Evolutionary conservation across 2,113 vertebrate genomes (phyloP), one percentile per base, ranked within the genome.

Genomic region (Sorex fumeus): DNA sequence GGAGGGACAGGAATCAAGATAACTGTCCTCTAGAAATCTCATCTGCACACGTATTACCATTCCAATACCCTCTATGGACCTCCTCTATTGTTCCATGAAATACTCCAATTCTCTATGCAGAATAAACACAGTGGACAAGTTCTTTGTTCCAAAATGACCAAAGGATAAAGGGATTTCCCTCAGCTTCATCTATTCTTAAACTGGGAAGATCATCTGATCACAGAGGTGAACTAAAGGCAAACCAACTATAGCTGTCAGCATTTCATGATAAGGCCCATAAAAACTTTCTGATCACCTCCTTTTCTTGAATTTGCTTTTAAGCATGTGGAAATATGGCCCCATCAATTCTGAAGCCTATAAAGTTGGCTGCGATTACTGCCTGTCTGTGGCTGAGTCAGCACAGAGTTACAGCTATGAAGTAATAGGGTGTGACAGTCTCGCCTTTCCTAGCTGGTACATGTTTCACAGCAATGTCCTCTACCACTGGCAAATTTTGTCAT

Each of bases 321-420:
- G 98, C 98, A 86, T 98, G 98, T 71, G 93, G 98, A 86, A 99
- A 97, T 98, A 98, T 72, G 97, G 98, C 92, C 97, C 96, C 97
- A 98, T 98, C 96, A 98, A 96, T 96, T 97, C 96, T 94, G 93
- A 97, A 43, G 96, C 88, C 93, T 98, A 98, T 96, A 98, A 98
- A 97, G 94, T 98, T 96, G 97, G 97, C 12, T 98, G 98, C 2
- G 95, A 98, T 62, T 97, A 97, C 19, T 98, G 98, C 94, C 98
- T 97, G 94, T 98, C 97, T 0, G 94, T 98, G 95, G 98, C 98
- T 96, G 98, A 98, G 95, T 97, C 88, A 43, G 98, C 98, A 89
- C 40, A 75, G 95, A 97, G 83, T 93, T 96, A 97, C 84, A 97
- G 97, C 71, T 97, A 96, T n/a, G 97, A 98, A 97, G 97, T 97